A percentile compares a stretch with the other conserved stretches of the same genome.
phyloP scores from a whole-genome alignment of 1,140 invertebrate genomes.

The Wasmannia auropunctata region DNA sequence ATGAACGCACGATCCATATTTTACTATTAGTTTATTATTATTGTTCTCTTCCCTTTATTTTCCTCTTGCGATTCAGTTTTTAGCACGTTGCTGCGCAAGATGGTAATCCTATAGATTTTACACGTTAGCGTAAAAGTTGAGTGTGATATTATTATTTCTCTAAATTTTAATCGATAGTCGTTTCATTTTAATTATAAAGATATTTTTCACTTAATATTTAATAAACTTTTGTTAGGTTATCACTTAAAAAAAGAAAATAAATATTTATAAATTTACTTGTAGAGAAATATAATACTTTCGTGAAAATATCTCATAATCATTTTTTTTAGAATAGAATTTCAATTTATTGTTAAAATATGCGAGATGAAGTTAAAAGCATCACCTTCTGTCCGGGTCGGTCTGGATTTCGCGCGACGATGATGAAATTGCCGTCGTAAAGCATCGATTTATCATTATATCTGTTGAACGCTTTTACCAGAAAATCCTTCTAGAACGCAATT shows the following conservation, averaged over 20 bases:
- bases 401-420: neutral
- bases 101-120: neutral
- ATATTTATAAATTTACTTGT: too few relatives aligned
- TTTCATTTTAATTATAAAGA: neutral
- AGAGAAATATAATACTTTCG: neutral
- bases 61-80: neutral
- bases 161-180: neutral
- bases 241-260: neutral
- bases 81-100: neutral
- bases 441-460: neutral
- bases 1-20: neutral
- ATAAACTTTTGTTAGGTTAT: neutral
- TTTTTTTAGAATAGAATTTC: neutral
- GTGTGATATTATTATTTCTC: too few relatives aligned
- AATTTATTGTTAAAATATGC: neutral
- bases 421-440: slow-evolving; percentile 8
- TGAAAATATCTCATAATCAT: neutral
- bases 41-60: neutral
- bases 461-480: neutral
- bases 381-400: neutral
- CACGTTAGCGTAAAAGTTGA: too few relatives aligned
- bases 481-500: slow-evolving; percentile 20
- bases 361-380: slow-evolving; percentile 8
- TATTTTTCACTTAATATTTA: neutral
- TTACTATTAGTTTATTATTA: neutral